phyloP scores from a whole-genome alignment of 2,888 invertebrate species.

The Clepsis dumicolana region DNA sequence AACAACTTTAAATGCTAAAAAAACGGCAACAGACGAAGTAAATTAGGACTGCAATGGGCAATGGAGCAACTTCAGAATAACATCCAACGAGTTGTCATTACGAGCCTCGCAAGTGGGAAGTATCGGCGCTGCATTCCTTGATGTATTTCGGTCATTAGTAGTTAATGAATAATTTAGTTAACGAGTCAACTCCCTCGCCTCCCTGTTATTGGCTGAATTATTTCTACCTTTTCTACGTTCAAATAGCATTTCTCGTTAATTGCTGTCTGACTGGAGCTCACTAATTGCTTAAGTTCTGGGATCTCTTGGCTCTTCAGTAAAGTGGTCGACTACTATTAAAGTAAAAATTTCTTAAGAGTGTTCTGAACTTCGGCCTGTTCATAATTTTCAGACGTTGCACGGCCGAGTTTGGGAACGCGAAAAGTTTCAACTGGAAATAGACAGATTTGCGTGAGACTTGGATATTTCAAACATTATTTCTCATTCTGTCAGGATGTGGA shows the following conservation, averaged over 20 bases:
- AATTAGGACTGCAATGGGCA: constrained; percentile 4
- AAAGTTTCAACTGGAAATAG: constrained; percentile 40
- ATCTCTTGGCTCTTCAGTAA: constrained; percentile 78
- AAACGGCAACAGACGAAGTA: constrained; percentile 8
- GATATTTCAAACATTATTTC: constrained; percentile 12
- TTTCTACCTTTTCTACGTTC: constrained; percentile 81
- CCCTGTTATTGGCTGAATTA: constrained; percentile 81
- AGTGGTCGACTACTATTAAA: constrained; percentile 80
- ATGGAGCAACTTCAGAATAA: not conserved
- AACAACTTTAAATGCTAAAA: not conserved
- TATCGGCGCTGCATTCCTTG: constrained; percentile 52
- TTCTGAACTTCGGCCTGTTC: constrained; percentile 73
- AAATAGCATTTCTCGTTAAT: constrained; percentile 83
- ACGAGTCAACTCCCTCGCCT: constrained; percentile 68
- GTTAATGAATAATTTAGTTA: constrained; percentile 82
- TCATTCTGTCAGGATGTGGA: not conserved
- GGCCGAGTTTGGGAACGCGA: constrained; percentile 37
- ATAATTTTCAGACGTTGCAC: constrained; percentile 65
- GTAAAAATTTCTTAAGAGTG: constrained; percentile 78
- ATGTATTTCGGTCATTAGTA: constrained; percentile 77
- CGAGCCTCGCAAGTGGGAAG: constrained; percentile 10
- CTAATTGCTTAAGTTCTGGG: constrained; percentile 85
- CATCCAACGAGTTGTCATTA: constrained; percentile 18
- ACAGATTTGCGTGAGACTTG: constrained; percentile 24
- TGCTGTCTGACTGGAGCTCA: constrained; percentile 83